phyloP scores from a whole-genome alignment of 2,888 invertebrate species.

The Kuschelorhynchus macadamiae region DNA sequence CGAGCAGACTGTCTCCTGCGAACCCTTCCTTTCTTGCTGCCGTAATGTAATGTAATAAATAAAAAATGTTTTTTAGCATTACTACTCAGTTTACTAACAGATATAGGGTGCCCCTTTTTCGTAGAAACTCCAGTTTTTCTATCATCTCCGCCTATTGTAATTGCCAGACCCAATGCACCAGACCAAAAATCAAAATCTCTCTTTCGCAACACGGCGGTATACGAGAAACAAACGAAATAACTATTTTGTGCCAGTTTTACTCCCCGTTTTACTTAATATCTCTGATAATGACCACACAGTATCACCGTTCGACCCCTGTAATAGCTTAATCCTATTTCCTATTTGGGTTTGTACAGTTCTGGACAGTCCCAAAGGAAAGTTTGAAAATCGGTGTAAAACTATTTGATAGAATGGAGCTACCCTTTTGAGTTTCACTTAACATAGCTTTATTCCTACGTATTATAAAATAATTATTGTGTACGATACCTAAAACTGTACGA shows the following conservation, averaged over 20 bases:
- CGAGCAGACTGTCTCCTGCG: too few species aligned
- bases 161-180: slow-evolving; percentile 8
- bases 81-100: too few species aligned
- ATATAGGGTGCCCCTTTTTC: too few species aligned
- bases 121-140: too few species aligned
- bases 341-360: slow-evolving; percentile 19
- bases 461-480: too few species aligned
- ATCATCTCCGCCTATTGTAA: slow-evolving; percentile 7
- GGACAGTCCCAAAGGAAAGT: slow-evolving; percentile 23
- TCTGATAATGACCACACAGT: slow-evolving; percentile 38
- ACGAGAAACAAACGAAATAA: slow-evolving; percentile 33
- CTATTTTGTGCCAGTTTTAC: slow-evolving; percentile 39
- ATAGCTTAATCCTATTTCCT: slow-evolving; percentile 40
- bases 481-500: too few species aligned
- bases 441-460: too few species aligned
- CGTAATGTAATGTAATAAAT: too few species aligned
- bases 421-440: too few species aligned
- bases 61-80: too few species aligned
- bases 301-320: slow-evolving; percentile 35
- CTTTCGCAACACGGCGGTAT: slow-evolving; percentile 19
- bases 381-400: slow-evolving; percentile 22
- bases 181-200: slow-evolving; percentile 29
- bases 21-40: too few species aligned
- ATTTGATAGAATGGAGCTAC: too few species aligned
- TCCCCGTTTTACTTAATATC: slow-evolving; percentile 40